Evolutionary conservation across 2,888 invertebrate genomes (phyloP).

Genomic region (Ectemnius lituratus): DNA sequence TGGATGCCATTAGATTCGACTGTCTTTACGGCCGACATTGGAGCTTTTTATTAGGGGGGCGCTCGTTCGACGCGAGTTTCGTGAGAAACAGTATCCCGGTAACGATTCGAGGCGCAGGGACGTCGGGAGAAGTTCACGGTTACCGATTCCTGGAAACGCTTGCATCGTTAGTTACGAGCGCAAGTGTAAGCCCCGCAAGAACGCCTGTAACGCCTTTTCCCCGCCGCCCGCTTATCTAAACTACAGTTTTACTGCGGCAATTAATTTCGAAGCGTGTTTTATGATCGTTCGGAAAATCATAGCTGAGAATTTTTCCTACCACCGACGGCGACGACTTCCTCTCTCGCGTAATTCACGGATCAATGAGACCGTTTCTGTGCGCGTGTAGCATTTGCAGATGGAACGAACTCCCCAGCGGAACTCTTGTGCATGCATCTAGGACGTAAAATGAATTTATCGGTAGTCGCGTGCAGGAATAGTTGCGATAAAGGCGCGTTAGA

Average conservation of each 20-base stretch:
- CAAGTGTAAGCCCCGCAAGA: not conserved
- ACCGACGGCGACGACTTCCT: not conserved
- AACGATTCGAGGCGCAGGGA: no score
- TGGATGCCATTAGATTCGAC: no score
- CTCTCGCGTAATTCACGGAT: no score
- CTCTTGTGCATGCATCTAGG: not conserved
- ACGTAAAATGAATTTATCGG: constrained; percentile 9
- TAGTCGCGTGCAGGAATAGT: not conserved
- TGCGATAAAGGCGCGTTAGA: constrained; percentile 4
- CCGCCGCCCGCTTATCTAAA: not conserved
- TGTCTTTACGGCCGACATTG: no score
- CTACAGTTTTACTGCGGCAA: not conserved
- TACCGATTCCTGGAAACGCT: not conserved
- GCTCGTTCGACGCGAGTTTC: no score
- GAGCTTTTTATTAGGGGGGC: no score
- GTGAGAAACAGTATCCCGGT: no score
- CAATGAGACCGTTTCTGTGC: not conserved
- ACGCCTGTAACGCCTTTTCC: not conserved
- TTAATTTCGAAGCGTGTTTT: constrained; percentile 1
- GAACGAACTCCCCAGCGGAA: not conserved
- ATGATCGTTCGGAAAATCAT: constrained; percentile 4
- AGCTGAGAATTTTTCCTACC: not conserved
- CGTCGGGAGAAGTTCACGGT: not conserved
- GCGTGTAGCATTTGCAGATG: not conserved
- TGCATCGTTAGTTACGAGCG: constrained; percentile 3